A percentile compares a stretch with the other conserved stretches of the same genome.
Evolutionary conservation across 2,113 vertebrate genomes (phyloP).

Genomic region (Microcebus tavaratra): DNA sequence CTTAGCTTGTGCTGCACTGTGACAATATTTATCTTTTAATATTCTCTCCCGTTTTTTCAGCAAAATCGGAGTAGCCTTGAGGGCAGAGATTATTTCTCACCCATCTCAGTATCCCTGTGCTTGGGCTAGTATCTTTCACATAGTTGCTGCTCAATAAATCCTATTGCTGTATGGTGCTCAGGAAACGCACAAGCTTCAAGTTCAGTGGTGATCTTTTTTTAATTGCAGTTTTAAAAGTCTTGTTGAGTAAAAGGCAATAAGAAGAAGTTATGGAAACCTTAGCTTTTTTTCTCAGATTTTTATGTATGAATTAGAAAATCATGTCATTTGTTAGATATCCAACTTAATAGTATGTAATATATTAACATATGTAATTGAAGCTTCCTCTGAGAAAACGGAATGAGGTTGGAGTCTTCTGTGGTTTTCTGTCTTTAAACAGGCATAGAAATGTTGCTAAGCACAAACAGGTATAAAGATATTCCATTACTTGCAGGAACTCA

Average conservation of each 20-base stretch:
- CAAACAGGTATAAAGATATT: neutral
- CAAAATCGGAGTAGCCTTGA: neutral
- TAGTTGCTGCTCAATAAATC: neutral
- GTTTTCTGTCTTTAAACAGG: neutral
- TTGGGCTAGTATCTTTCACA: neutral
- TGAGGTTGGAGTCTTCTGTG: neutral
- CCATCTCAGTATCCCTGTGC: neutral
- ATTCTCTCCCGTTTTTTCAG: neutral
- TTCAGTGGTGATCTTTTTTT: neutral
- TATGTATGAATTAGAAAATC: slow-evolving; percentile 1
- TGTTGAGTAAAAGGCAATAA: neutral
- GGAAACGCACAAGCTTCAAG: neutral
- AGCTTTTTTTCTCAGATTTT: neutral
- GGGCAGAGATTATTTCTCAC: neutral
- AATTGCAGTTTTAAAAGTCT: neutral
- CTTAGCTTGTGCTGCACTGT: neutral
- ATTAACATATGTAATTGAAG: neutral
- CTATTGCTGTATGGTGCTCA: neutral
- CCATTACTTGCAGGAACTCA: neutral
- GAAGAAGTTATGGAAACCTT: neutral
- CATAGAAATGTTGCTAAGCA: neutral
- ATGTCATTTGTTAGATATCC: neutral
- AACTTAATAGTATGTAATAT: neutral
- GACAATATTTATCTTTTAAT: neutral
- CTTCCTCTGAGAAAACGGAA: slow-evolving; percentile 5